Evolutionary conservation across 2,888 invertebrate species (phyloP), one percentile per base, ranked within the genome.

Genomic region (Philopedon plagiatum): DNA sequence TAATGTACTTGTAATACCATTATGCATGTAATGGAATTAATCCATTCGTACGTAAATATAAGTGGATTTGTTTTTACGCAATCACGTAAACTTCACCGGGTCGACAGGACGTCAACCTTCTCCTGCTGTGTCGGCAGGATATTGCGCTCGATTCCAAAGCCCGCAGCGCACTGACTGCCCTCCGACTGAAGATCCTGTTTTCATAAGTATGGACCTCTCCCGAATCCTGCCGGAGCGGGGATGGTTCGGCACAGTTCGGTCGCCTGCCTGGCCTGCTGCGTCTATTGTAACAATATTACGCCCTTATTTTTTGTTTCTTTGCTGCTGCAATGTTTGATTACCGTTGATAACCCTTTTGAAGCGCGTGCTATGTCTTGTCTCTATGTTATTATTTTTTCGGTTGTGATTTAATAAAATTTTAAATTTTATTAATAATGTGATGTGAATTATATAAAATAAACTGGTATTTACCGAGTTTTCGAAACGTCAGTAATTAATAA

Each of bases 151-250:
- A 34, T 19, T 23, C 13, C 57, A 56, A 71, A 21, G 71, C 66
- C 61, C 71, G 65, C 61, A 71, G 71, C 71, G 62, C 71, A 71
- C 71, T 68, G 67, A 60, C 67, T 68, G 54, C 41, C 46, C 11
- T 21, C 29, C 37, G 21, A 37, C 58, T 13, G 26, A 23, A 46
- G 46, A 56, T 71, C 56, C 61, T 39, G 71, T 57, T 71, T 71
- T 71, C 65, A 63, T 60, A 63, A 62, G 58, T 49, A 51, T 61
- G 61, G 68, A 46, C 57, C 69, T 41, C 57, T 56, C 56, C 57
- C 63, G 69, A 63, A 51, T 46, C 49, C 51, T 26, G 37, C 18
- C 61, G 60, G 41, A 41, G 39, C 44, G 23, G 69, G 69, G 39
- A 57, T 41, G 37, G 15, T 8, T 58, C 51, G 58, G 37, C 13